Evolutionary conservation across 2,113 vertebrate species (phyloP).

Genomic region (Riparia riparia): DNA sequence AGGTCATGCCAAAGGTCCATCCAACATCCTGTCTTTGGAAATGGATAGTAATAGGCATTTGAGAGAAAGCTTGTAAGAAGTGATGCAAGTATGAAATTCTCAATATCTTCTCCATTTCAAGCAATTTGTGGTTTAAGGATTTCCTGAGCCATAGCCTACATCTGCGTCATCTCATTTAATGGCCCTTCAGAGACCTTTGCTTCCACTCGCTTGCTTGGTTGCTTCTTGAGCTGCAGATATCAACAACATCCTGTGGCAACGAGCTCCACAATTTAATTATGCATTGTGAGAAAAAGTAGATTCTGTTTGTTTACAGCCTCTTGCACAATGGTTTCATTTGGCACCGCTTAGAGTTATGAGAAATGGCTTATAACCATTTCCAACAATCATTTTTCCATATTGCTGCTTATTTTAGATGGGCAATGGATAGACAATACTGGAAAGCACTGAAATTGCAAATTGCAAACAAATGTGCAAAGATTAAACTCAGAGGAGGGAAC

Average conservation of each 20-base stretch:
- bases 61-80: slow-evolving; percentile 13
- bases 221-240: slow-evolving; percentile 33
- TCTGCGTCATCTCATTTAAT: slow-evolving; percentile 63
- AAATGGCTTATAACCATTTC: background rate
- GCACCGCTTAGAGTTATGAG: background rate
- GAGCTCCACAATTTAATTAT: slow-evolving; percentile 16
- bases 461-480: slow-evolving; percentile 8
- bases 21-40: slow-evolving; percentile 3
- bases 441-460: background rate
- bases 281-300: slow-evolving; percentile 26
- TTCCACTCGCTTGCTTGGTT: slow-evolving; percentile 28
- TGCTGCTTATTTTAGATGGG: slow-evolving; percentile 20
- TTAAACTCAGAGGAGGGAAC: background rate
- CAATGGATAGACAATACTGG: background rate
- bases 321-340: slow-evolving; percentile 32
- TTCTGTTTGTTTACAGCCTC: slow-evolving; percentile 40
- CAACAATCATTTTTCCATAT: slow-evolving; percentile 17
- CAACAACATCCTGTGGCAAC: slow-evolving; percentile 25
- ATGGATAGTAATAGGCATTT: background rate
- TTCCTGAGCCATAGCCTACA: slow-evolving; percentile 49
- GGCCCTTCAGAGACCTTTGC: slow-evolving; percentile 42
- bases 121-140: slow-evolving; percentile 63
- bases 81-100: slow-evolving; percentile 43
- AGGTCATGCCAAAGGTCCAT: background rate
- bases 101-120: slow-evolving; percentile 51